A percentile compares a stretch with the other conserved stretches of the same genome.
phyloP scores from a whole-genome alignment of 2,113 vertebrate genomes.

The Corythornis vintsioides region DNA sequence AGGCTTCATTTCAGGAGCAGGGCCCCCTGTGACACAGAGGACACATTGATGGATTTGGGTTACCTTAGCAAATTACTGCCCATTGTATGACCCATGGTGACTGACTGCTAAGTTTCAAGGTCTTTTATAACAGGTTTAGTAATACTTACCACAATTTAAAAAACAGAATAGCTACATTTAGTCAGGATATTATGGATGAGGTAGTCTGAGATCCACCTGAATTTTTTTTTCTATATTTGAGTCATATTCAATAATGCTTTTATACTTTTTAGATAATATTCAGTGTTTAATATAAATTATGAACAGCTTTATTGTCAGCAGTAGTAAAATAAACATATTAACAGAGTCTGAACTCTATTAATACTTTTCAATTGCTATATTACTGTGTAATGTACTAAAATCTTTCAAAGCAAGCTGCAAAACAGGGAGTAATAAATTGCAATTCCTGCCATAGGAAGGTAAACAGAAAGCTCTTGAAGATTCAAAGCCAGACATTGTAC shows the following conservation, averaged over 20 bases:
- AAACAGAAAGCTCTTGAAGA: conserved; percentile 72
- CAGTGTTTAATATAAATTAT: neutral
- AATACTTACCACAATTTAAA: neutral
- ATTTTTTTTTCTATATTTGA: neutral
- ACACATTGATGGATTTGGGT: accelerated
- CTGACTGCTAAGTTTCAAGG: accelerated
- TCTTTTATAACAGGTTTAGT: neutral
- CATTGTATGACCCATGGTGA: accelerated
- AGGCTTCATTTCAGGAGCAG: neutral
- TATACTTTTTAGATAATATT: neutral
- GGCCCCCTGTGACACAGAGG: accelerated
- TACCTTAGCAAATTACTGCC: neutral
- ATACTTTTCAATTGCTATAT: neutral
- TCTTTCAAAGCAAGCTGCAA: conserved; percentile 47
- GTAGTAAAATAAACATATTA: neutral
- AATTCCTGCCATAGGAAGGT: conserved; percentile 61
- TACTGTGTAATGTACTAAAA: conserved; percentile 1
- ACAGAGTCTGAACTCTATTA: conserved; percentile 10
- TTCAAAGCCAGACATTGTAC: conserved; percentile 77
- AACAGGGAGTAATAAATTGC: conserved; percentile 59
- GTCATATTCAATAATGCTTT: neutral
- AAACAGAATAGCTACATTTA: neutral
- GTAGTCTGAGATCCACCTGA: neutral
- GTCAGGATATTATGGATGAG: neutral
- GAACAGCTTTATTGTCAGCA: neutral